These are phyloP conservation scores for Thalassophryne amazonica DNA, from an alignment of 2,797 vertebrate genomes.

Conservation along the genomic window DNA sequence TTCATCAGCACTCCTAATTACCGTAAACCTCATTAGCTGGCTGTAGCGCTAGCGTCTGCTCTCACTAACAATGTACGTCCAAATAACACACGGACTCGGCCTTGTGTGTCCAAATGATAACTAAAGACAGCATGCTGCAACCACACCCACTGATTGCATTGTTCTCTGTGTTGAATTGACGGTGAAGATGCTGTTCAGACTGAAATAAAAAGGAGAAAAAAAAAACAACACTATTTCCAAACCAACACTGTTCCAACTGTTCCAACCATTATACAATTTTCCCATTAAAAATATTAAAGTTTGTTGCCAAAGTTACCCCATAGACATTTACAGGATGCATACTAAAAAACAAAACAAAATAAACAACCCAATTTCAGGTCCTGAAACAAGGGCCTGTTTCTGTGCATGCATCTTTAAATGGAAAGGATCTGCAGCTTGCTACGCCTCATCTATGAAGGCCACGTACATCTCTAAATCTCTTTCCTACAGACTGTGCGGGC, in stretches of 20 bases:
- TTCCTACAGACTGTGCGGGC: too few species aligned
- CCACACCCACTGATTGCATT: conserved; percentile 34
- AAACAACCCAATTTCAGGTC: too few species aligned
- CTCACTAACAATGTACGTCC: conserved; percentile 36
- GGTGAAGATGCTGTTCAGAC: background rate
- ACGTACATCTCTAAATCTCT: too few species aligned
- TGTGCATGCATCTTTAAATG: too few species aligned
- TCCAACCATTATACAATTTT: conserved; percentile 3
- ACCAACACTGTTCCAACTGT: background rate
- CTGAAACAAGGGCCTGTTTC: too few species aligned
- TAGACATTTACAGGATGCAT: too few species aligned
- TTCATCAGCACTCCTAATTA: conserved; percentile 76
- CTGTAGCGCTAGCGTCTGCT: conserved; percentile 61
- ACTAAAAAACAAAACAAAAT: too few species aligned
- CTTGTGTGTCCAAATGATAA: conserved; percentile 12
- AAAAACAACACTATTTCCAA: conserved; percentile 12
- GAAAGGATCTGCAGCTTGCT: too few species aligned
- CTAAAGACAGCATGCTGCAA: conserved; percentile 11
- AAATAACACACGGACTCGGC: conserved; percentile 40
- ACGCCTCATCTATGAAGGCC: too few species aligned
- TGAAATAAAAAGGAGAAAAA: conserved; percentile 6
- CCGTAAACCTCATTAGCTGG: conserved; percentile 65
- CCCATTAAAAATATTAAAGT: too few species aligned
- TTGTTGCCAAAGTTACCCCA: too few species aligned
- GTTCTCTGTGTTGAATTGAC: conserved; percentile 15